These are phyloP conservation scores for Phaenicophaeus curvirostris DNA, from an alignment of 2,797 vertebrate species.

Conservation along the genomic window DNA sequence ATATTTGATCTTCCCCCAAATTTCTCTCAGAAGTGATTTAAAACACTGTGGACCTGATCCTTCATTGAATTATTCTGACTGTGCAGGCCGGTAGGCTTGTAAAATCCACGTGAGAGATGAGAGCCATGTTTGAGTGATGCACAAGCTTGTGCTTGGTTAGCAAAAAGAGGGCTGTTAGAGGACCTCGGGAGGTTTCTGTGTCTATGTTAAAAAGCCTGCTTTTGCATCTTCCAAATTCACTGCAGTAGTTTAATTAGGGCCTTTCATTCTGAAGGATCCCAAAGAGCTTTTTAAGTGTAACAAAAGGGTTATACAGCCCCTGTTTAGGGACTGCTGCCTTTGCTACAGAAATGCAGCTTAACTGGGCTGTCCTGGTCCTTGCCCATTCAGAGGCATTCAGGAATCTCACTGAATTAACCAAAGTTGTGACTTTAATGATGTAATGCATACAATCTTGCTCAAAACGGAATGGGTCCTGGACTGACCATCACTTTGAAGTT, in stretches of 20 bases:
- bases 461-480: background rate
- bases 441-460: background rate
- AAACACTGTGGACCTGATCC: background rate
- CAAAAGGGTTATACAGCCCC: background rate
- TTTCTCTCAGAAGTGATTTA: background rate
- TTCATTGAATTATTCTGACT: background rate
- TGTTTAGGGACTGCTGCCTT: background rate
- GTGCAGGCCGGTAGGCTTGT: background rate
- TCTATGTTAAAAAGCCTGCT: background rate
- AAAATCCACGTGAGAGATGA: background rate
- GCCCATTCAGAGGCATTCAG: background rate
- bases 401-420: background rate
- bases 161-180: background rate
- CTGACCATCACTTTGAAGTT: background rate
- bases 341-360: background rate
- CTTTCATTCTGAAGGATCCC: constrained; percentile 65
- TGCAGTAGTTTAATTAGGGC: background rate
- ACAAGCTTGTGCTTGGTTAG: background rate
- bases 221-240: background rate
- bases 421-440: background rate
- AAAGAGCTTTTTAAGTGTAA: constrained; percentile 19
- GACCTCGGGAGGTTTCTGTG: background rate
- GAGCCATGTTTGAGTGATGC: fast-evolving
- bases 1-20: background rate
- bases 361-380: background rate